Evolutionary conservation across 2,797 vertebrate species (phyloP).

Genomic region (Phrynocephalus vlangalii): DNA sequence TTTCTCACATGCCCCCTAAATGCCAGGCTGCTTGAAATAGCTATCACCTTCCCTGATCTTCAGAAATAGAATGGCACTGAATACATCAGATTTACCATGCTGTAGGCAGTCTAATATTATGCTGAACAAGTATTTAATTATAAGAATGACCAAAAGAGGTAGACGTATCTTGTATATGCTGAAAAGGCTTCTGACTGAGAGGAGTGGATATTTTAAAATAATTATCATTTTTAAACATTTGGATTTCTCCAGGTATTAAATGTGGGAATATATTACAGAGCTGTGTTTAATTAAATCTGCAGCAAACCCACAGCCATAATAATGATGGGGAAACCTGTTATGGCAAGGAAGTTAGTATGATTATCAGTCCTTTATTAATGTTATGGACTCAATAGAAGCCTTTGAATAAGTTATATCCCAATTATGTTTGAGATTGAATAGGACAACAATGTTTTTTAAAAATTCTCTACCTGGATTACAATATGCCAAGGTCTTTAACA

Average conservation of each 20-base stretch:
- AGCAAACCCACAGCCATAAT: not conserved
- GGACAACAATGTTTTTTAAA: too few relatives aligned
- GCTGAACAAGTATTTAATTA: not conserved
- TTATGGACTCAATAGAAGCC: not conserved
- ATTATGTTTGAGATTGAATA: too few relatives aligned
- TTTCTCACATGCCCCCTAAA: too few relatives aligned
- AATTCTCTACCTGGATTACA: not conserved
- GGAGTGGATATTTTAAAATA: not conserved
- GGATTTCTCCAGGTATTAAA: not conserved
- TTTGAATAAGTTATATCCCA: not conserved
- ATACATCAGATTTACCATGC: not conserved
- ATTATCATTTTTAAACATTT: not conserved
- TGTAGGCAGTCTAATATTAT: not conserved
- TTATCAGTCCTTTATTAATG: not conserved
- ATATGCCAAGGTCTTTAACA: not conserved
- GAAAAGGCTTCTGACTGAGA: constrained; percentile 12
- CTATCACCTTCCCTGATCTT: too few relatives aligned
- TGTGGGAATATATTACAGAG: not conserved
- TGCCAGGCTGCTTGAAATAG: too few relatives aligned
- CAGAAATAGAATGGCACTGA: too few relatives aligned
- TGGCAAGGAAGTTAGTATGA: not conserved
- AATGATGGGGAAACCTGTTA: not conserved
- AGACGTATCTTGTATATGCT: not conserved
- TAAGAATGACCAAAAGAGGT: not conserved
- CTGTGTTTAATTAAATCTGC: not conserved